phyloP scores from a whole-genome alignment of 2,113 vertebrate genomes.

The Megatriorchis doriae region DNA sequence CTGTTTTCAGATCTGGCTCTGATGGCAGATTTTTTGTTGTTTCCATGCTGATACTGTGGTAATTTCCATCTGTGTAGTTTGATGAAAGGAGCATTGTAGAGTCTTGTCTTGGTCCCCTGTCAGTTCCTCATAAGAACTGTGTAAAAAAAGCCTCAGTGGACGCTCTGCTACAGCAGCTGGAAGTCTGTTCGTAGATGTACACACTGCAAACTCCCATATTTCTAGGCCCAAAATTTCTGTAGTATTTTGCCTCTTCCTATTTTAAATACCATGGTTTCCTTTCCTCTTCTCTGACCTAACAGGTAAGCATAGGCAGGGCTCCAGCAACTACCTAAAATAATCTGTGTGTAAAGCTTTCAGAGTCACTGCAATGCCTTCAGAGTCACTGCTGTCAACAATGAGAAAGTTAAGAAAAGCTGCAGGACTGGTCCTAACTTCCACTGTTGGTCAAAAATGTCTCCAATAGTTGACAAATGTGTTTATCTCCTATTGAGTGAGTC shows the following conservation, averaged over 20 bases:
- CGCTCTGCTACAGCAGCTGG: neutral
- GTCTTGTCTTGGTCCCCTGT: neutral
- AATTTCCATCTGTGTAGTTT: neutral
- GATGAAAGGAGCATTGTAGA: neutral
- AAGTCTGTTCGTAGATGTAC: neutral
- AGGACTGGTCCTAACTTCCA: neutral
- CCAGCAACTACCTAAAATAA: neutral
- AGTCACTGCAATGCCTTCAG: neutral
- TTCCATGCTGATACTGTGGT: neutral
- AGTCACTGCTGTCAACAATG: neutral
- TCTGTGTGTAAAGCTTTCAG: neutral
- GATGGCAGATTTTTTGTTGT: neutral
- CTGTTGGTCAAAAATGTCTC: neutral
- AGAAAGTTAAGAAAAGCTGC: neutral
- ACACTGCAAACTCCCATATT: neutral
- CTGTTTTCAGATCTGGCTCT: neutral
- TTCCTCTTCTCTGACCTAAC: neutral
- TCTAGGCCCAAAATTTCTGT: neutral
- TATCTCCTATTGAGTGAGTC: neutral
- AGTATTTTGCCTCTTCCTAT: neutral
- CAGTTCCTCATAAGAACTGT: neutral
- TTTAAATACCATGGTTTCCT: neutral
- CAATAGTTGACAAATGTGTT: slow-evolving; percentile 21
- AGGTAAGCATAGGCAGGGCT: neutral
- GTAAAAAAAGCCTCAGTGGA: neutral